Evolutionary conservation across 2,888 invertebrate genomes (phyloP).

Genomic region (Calephelis perditalis): DNA sequence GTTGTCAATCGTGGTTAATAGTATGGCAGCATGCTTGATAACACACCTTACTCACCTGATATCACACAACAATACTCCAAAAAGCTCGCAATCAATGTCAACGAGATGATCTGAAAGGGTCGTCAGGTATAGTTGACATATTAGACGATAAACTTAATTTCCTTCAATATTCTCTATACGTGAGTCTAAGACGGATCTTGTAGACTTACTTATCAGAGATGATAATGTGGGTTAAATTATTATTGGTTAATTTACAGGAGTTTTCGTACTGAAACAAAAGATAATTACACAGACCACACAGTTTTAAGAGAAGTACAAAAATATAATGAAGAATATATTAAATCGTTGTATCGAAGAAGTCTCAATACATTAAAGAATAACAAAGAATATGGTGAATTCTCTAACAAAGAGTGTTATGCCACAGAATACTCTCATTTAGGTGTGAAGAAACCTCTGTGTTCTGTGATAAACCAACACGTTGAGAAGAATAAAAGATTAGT

Average conservation of each 20-base stretch:
- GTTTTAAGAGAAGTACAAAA: constrained; percentile 37
- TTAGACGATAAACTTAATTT: no score
- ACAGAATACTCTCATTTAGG: constrained; percentile 51
- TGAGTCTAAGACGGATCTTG: no score
- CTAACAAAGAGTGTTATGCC: constrained; percentile 36
- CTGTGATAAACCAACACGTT: constrained; percentile 45
- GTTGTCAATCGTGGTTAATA: no score
- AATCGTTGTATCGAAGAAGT: constrained; percentile 18
- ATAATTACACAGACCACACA: constrained; percentile 48
- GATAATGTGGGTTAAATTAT: no score
- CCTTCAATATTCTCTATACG: no score
- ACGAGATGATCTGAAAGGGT: no score
- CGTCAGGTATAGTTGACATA: no score
- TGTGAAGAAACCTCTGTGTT: constrained; percentile 49
- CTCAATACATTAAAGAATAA: constrained; percentile 25
- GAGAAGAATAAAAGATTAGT: constrained; percentile 50
- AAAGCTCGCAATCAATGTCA: no score
- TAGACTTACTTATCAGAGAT: no score
- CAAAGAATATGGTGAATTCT: constrained; percentile 42
- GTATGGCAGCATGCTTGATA: no score
- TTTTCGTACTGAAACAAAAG: constrained; percentile 57
- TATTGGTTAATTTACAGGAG: constrained; percentile 40
- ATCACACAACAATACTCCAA: no score
- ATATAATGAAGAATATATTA: constrained; percentile 49
- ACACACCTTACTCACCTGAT: no score